Evolutionary conservation across 2,888 invertebrate species (phyloP).

Genomic region (Cosmia trapezina): DNA sequence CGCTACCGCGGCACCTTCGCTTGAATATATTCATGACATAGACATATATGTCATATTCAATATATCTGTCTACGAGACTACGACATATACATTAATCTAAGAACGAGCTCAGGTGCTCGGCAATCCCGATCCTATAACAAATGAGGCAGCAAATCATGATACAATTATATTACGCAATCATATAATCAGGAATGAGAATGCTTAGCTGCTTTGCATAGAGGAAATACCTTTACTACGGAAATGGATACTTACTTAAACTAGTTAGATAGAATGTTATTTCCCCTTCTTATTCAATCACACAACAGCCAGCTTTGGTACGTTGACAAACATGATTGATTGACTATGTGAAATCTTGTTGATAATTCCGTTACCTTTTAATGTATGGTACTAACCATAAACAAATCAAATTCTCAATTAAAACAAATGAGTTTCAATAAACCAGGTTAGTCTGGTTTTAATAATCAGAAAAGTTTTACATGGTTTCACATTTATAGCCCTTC

Average conservation of each 20-base stretch:
- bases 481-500: background rate
- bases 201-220: constrained; percentile 13
- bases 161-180: constrained; percentile 13
- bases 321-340: constrained; percentile 33
- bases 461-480: background rate
- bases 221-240: constrained; percentile 40
- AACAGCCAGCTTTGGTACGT: constrained; percentile 12
- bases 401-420: constrained; percentile 4
- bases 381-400: background rate
- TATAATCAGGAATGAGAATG: constrained; percentile 7
- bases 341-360: constrained; percentile 12
- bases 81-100: background rate
- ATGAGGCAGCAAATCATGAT: constrained; percentile 1
- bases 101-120: background rate
- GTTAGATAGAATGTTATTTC: constrained; percentile 53
- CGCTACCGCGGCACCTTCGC: too few relatives aligned
- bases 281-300: constrained; percentile 25
- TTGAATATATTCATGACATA: too few relatives aligned
- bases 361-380: constrained; percentile 4
- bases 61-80: too few relatives aligned
- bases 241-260: constrained; percentile 29
- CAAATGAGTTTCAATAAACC: background rate
- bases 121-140: background rate
- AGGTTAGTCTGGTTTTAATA: constrained; percentile 2
- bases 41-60: too few relatives aligned